Evolutionary conservation across 2,113 vertebrate genomes (phyloP), one percentile per base, ranked within the genome.

Genomic region (Platichthys flesus): DNA sequence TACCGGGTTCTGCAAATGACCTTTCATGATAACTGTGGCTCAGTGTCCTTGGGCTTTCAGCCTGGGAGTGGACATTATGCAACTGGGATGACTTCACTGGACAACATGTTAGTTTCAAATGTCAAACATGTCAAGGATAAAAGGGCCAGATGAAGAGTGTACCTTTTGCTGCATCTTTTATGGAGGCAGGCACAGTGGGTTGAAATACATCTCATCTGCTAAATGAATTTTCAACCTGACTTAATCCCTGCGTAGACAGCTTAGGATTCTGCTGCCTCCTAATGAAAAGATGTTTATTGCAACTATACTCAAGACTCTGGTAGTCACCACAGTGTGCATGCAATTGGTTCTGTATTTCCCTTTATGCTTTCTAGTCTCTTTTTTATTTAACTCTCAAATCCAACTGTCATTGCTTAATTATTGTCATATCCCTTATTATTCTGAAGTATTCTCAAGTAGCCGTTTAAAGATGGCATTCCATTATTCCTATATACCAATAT

Each of bases 11-110:
- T 71, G 89, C 86, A 84, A 87, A 87, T 92, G 91, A 91, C 93
- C 93, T 95, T 94, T 94, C 88, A 78, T 87, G 74, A 92, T 94
- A 90, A 93, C 89, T 90, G 88, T 82, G 81, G 85, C 72, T 74
- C 60, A 16, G 45, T 74, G 85, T 91, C 93, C 92, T 86, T 80
- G 74, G 88, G 92, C 88, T 76, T 67, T 72, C 54, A 71, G 85
- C 79, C 85, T 78, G 51, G 9, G 58, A 88, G 85, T 81, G 71
- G 78, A 76, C 57, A 86, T 94, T 94, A 94, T 78, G 86, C 85
- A 94, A 94, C 76, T 58, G 54, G 76, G 78, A 88, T 89, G 86
- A 90, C 78, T 80, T 51, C 57, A 78, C 63, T 72, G 65, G 45
- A 78, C 71, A 88, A 79, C 66, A 82, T 68, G 31, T 31, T 31